Evolutionary conservation across 2,113 vertebrate species (phyloP), one percentile per base, ranked within the genome.

Genomic region (Sylvietta virens): DNA sequence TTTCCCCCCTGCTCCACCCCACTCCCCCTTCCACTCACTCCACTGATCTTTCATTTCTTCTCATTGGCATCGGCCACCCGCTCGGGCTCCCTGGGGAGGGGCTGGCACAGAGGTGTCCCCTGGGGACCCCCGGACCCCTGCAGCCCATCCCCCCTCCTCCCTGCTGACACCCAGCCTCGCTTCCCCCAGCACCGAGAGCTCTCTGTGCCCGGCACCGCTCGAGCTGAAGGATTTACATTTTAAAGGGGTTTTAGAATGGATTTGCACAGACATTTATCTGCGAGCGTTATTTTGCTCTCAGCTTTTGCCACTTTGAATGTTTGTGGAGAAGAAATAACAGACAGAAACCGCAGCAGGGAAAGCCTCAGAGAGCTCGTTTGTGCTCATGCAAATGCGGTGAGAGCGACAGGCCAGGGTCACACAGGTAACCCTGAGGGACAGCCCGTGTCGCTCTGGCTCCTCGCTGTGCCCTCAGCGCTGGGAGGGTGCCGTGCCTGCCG

Each of bases 61-160:
- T 51, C 6, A 0, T 3, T 26, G 45, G 23, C 58, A 45, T 3
- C 1, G 0, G 6, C 53, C 40, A 16, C 62, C 62, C 70, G 17
- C 74, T 40, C 10, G 1, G 23, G 50, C 28, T 81, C 62, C 50
- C 74, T 1, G 1, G 53, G 66, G 86, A 71, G 70, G 22, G 76
- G 31, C 62, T 12, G 7, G 79, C 39, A 28, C 21, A 15, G 82
- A 18, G 69, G 10, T 3, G 61, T 28, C 17, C 21, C 65, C 30
- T 8, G 42, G 61, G 73, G 4, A 14, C 17, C 33, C 80, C 37
- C 15, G 2, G 54, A 4, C 9, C 19, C 53, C 65, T 2, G 0
- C 20, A 44, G 19, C 24, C 50, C 1, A 0, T 42, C 1, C 28
- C 0, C 1, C 1, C 2, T 12, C 11, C 70, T 58, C 58, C 17